Base-by-base conservation (phyloP, 2,888 invertebrate species). In the Eudemis profundana region DNA sequence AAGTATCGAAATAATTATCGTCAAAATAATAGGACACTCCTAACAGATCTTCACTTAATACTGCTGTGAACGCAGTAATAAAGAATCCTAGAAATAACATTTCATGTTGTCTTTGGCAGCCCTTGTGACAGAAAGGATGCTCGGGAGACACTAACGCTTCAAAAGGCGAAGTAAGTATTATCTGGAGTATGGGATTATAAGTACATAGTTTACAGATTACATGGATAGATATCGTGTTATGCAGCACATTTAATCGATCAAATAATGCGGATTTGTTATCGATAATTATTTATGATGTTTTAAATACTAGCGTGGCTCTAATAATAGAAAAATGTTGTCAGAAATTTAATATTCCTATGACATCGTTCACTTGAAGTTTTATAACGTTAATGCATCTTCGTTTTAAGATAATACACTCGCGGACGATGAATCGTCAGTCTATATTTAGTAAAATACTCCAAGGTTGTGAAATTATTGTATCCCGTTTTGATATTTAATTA, bases 21-120 rank as follows among this genome's bases (percentile, higher is more conserved):
- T 71, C 69, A 17, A 72, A 74, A 12, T 70, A 67, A 63, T 74
- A 74, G 27, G 68, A 53, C 1, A 74, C 70, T 51, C 74, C 74
- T 2, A 73, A 42, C 4, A 72, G 19, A 23, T 72, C 69, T 53
- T 69, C 70, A 49, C 67, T 50, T 19, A 29, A 19, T 38, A 70
- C 73, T 54, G 40, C 27, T 12, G 66, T 56, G n/a, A 71, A 60
- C 12, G 63, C 38, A 51, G 59, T 61, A 64, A 67, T 50, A 21
- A 68, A 61, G 47, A 33, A 14, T 53, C 47, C 46, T 65, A 65
- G 29, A 15, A 60, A 47, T 59, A 65, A 65, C 65, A 65, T 65
- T 14, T 53, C 60, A 65, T 65, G 65, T 44, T 64, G 59, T 46
- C 21, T 29, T 49, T 46, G 12, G 19, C 21, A 29, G 17, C 19